phyloP scores from a whole-genome alignment of 30 jellyfish, hydroid and myxozoan species.

The Mastigias papua region DNA sequence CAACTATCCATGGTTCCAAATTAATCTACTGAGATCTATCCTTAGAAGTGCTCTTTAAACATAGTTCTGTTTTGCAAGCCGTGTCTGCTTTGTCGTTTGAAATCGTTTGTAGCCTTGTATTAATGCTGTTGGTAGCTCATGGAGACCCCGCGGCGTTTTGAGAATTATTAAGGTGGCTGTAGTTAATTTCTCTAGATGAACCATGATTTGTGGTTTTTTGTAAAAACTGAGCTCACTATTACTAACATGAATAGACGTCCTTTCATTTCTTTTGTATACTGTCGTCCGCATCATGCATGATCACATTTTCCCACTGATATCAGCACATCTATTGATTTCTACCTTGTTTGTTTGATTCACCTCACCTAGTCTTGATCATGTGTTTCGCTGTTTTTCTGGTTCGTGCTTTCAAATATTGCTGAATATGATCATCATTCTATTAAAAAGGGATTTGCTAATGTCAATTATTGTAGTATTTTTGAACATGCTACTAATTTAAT shows the following conservation, averaged over 20 bases:
- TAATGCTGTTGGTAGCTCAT: neutral
- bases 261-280: neutral
- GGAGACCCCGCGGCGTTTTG: slow-evolving; percentile 12
- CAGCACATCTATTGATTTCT: neutral
- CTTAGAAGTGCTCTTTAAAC: neutral
- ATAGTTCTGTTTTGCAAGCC: neutral
- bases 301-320: neutral
- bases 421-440: neutral
- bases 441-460: neutral
- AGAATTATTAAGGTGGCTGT: neutral
- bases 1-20: neutral
- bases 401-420: neutral
- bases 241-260: neutral
- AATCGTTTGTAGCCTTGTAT: neutral
- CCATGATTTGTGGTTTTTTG: neutral
- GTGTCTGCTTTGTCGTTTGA: neutral
- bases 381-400: neutral
- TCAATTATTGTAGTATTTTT: neutral
- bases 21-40: neutral
- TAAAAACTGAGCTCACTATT: neutral
- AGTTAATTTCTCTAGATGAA: neutral
- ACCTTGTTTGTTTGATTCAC: neutral
- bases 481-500: neutral
- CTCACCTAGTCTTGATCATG: neutral
- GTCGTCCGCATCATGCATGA: neutral